phyloP scores from a whole-genome alignment of 1,140 invertebrate species.

The Drosophila mauritiana region DNA sequence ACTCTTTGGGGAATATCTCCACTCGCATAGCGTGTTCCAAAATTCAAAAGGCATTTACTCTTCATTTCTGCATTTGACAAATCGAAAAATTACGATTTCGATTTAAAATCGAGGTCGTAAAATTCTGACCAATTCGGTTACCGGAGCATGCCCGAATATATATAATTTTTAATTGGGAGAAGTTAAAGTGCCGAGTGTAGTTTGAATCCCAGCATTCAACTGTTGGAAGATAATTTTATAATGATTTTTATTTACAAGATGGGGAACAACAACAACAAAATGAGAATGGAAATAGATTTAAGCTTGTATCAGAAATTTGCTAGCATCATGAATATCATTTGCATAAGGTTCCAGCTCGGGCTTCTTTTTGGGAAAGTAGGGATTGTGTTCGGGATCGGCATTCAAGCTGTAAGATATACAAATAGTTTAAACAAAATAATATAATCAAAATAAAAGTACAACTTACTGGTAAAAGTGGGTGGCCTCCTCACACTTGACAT shows the following conservation, averaged over 20 bases:
- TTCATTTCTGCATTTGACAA: too few species aligned
- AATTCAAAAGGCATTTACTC: too few species aligned
- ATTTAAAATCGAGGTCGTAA: too few species aligned
- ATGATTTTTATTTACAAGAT: conserved; percentile 59
- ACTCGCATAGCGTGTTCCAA: too few species aligned
- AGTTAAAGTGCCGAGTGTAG: background rate
- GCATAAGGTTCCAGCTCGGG: conserved; percentile 66
- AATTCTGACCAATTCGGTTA: too few species aligned
- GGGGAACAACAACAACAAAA: conserved; percentile 57
- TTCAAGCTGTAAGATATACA: conserved; percentile 87
- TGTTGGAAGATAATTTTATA: background rate
- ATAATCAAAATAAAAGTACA: conserved; percentile 10
- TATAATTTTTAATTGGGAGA: too few species aligned
- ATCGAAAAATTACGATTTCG: too few species aligned
- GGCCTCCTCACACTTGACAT: conserved; percentile 92
- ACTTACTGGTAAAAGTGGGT: conserved; percentile 82
- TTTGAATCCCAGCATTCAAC: background rate
- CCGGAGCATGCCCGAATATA: too few species aligned
- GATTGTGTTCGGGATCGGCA: conserved; percentile 91
- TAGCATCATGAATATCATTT: conserved; percentile 47
- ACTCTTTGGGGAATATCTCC: too few species aligned
- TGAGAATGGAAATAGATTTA: conserved; percentile 27
- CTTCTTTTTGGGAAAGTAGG: conserved; percentile 90
- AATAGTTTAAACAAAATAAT: conserved; percentile 27
- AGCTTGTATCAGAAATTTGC: conserved; percentile 84